Conservation (phyloP, 2,888 invertebrate genomes). For the Chamaedrilus cognettii region DNA sequence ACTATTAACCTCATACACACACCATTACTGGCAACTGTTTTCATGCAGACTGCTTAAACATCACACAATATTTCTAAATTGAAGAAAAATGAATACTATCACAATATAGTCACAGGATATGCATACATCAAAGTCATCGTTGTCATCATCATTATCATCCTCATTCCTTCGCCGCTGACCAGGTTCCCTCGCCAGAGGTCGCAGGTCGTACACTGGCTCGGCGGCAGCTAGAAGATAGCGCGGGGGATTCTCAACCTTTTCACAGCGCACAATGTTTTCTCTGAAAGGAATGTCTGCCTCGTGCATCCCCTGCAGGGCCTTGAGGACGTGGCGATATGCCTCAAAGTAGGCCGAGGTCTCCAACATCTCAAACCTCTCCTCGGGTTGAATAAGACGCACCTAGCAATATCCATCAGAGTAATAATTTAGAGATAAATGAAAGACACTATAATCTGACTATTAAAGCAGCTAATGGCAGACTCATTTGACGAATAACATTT, state of each 20-base stretch:
- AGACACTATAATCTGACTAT: too few species aligned
- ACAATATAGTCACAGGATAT: background rate
- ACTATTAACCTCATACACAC: too few species aligned
- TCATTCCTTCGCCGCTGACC: background rate
- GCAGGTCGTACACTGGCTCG: constrained; percentile 5
- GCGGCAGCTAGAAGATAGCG: constrained; percentile 48
- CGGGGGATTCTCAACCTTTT: constrained; percentile 54
- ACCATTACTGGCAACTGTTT: too few species aligned
- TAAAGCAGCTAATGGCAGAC: too few species aligned
- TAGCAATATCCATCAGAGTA: too few species aligned
- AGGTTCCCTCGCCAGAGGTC: constrained; percentile 2
- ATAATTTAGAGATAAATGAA: too few species aligned
- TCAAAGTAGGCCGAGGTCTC: constrained; percentile 81
- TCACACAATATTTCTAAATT: too few species aligned
- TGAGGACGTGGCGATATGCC: constrained; percentile 75
- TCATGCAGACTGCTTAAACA: too few species aligned
- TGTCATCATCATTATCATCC: too few species aligned
- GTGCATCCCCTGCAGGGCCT: constrained; percentile 68
- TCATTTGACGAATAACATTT: too few species aligned
- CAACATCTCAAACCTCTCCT: constrained; percentile 65
- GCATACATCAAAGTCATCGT: constrained; percentile 5
- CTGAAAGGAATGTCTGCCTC: constrained; percentile 68
- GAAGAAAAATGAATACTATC: background rate
- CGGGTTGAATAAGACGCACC: constrained; percentile 15
- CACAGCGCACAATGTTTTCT: constrained; percentile 68